A percentile compares a stretch with the other conserved stretches of the same genome.
phyloP scores from a whole-genome alignment of 30 jellyfish, hydroid and myxozoan species.

The Cassiopea andromeda region DNA sequence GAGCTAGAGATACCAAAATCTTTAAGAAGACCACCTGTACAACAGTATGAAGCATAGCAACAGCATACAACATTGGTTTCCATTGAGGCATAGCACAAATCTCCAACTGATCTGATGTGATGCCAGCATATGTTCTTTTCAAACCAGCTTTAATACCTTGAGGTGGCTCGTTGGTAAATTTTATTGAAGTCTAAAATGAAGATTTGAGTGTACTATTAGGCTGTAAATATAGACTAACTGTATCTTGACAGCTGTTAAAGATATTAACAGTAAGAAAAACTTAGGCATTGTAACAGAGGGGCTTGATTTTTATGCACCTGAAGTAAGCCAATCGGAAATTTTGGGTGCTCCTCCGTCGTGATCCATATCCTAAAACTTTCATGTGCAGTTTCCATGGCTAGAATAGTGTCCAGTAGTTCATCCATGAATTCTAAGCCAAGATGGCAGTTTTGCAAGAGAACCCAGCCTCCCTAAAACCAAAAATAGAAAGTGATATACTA shows the following conservation, averaged over 20 bases:
- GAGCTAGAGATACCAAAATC: background rate
- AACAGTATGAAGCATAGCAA: conserved; percentile 91
- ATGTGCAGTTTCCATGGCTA: conserved; percentile 84
- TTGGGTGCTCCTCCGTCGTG: conserved; percentile 94
- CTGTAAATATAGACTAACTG: too few species aligned
- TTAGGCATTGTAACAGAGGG: background rate
- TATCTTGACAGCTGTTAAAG: background rate
- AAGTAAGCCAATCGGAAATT: conserved; percentile 94
- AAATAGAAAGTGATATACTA: background rate
- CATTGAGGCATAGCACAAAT: conserved; percentile 90
- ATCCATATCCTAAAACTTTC: conserved; percentile 86
- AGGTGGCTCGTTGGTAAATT: conserved; percentile 96
- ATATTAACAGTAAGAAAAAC: too few species aligned
- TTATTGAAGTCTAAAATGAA: conserved; percentile 72
- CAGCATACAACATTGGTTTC: conserved; percentile 94
- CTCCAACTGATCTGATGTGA: conserved; percentile 91
- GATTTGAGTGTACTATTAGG: background rate
- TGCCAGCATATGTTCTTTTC: conserved; percentile 91
- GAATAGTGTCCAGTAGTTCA: conserved; percentile 80
- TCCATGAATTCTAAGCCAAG: conserved; percentile 97
- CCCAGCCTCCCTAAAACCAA: conserved; percentile 94
- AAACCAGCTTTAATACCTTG: conserved; percentile 97
- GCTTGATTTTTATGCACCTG: conserved; percentile 64
- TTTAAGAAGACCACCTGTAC: conserved; percentile 75
- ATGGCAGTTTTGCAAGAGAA: conserved; percentile 92